Percentiles rank a stretch among this genome's conserved stretches.
Evolutionary conservation across 1,140 invertebrate genomes (phyloP).

Genomic region (Drosophila lacertosa): DNA sequence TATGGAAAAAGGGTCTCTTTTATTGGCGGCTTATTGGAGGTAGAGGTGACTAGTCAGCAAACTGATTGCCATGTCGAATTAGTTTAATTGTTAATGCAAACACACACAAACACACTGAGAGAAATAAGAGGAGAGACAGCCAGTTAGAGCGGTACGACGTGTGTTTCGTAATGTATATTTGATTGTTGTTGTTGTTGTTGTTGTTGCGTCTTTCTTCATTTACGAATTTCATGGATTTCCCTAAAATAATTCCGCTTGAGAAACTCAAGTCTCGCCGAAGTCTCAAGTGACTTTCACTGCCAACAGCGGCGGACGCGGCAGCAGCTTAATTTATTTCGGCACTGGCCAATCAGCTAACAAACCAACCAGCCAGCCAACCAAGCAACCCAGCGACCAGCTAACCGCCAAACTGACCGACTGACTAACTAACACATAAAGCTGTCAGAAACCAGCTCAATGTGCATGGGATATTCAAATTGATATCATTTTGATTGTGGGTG

Average conservation of each 20-base stretch:
- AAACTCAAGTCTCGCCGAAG: conserved; percentile 40
- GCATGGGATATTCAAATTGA: background rate
- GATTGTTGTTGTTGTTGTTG: conserved; percentile 26
- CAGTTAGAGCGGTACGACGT: background rate
- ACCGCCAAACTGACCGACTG: conserved; percentile 52
- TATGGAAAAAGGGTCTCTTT: conserved; percentile 49
- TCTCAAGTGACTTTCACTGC: conserved; percentile 78
- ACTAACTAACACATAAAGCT: conserved; percentile 36
- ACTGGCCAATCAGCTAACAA: background rate
- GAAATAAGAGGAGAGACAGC: background rate
- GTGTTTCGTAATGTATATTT: conserved; percentile 67
- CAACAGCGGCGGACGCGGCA: conserved; percentile 34
- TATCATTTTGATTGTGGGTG: background rate
- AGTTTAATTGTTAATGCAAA: conserved; percentile 78
- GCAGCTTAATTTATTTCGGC: conserved; percentile 40
- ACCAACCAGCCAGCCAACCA: background rate
- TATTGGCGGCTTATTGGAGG: conserved; percentile 33
- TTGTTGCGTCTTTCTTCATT: conserved; percentile 71
- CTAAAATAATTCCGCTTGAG: conserved; percentile 72
- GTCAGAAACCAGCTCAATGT: background rate
- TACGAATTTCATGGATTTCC: conserved; percentile 81
- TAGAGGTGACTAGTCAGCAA: conserved; percentile 36
- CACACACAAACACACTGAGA: conserved; percentile 28
- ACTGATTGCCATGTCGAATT: conserved; percentile 74
- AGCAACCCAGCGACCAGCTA: conserved; percentile 45